Base-by-base conservation (phyloP, 2,888 invertebrate species). In the Malthinus seriepunctatus region DNA sequence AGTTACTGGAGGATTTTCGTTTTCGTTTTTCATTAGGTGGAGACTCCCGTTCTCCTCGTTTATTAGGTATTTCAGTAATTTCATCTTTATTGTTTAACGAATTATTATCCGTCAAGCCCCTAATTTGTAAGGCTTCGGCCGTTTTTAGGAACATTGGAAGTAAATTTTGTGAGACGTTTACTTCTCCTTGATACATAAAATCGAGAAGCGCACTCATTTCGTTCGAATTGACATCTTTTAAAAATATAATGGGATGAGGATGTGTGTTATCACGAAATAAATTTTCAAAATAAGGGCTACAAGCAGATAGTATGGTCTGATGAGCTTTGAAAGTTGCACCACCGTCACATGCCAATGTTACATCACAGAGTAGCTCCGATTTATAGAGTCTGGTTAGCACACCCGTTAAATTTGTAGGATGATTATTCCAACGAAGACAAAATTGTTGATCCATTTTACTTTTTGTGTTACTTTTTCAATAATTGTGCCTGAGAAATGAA, bases 401-500 rank as follows among this genome's bases (percentile, higher is more conserved):
- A 82, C 93, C 93, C 78, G 93, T 93, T 81, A 94, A 84, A 83
- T 93, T 93, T 82, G 85, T 89, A 78, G 91, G 92, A 84, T 93
- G 93, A 84, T 93, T 94, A 86, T 93, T 93, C 93, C 93, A 94
- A 85, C 93, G 90, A 80, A 94, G 87, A 83, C 93, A 93, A 84
- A 93, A 94, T 85, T 93, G 93, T 84, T 88, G 90, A 85, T 88
- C 71, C 71, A 60, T 60, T 62, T 49, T 59, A 32, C 46, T 2
- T 10, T 15, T 15, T 9, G 8, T 49, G 44, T 42, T 35, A 58
- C 12, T 61, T 39, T 53, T 51, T 60, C 35, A 48, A 37, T 37
- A 57, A 56, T 53, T 61, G 44, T 10, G 46, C 39, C 39, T 42
- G 39, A 14, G 32, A 45, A 45, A 23, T 23, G 23, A 23, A 23